These are phyloP conservation scores for Polypedilum pembai DNA, from an alignment of 1,140 invertebrate species.

Conservation along the genomic window DNA sequence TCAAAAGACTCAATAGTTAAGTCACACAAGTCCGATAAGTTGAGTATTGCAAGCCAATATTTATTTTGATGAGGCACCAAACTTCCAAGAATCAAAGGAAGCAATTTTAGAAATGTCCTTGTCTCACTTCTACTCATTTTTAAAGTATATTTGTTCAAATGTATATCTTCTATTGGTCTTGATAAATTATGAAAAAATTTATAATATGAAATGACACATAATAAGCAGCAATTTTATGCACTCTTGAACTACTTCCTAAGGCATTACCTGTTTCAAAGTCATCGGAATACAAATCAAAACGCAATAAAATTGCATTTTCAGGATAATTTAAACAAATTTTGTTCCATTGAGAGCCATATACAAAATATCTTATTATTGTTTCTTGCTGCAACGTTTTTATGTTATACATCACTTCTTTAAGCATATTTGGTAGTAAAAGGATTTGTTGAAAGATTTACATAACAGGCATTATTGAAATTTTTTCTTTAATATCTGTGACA, in stretches of 20 bases:
- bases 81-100: constrained; percentile 37
- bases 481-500: neutral
- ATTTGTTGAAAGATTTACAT: neutral
- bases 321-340: neutral
- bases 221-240: constrained; percentile 30
- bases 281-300: constrained; percentile 31
- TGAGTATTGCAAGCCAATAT: constrained; percentile 32
- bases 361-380: neutral
- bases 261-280: constrained; percentile 31
- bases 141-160: constrained; percentile 35
- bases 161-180: constrained; percentile 8
- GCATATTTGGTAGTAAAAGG: neutral
- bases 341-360: neutral
- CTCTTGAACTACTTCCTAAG: constrained; percentile 29
- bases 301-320: constrained; percentile 27
- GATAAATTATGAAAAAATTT: constrained; percentile 29
- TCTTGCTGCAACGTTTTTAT: neutral
- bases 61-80: constrained; percentile 34
- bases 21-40: constrained; percentile 10
- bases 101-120: constrained; percentile 35
- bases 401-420: neutral
- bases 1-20: neutral
- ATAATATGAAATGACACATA: constrained; percentile 30
- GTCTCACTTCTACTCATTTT: constrained; percentile 38
- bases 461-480: neutral